phyloP scores from a whole-genome alignment of 2,113 vertebrate genomes.

The Poeciliopsis prolifica region DNA sequence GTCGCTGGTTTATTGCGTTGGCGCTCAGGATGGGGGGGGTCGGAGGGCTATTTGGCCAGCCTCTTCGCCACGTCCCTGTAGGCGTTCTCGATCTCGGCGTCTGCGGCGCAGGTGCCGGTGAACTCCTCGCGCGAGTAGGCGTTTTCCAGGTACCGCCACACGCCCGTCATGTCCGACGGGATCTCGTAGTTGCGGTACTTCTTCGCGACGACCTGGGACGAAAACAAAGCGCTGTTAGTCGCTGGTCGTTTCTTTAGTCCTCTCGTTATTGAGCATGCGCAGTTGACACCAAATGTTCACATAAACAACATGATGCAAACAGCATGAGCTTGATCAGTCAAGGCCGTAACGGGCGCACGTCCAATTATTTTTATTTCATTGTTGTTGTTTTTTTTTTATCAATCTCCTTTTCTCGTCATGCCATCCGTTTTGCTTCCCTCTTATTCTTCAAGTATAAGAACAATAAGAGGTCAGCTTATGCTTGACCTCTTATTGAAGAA shows the following conservation, averaged over 20 bases:
- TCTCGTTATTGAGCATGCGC: background rate
- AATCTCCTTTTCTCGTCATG: too few relatives aligned
- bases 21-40: background rate
- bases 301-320: background rate
- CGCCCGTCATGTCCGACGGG: slow-evolving; percentile 86
- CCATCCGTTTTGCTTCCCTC: too few relatives aligned
- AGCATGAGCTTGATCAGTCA: too few relatives aligned
- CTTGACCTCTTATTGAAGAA: too few relatives aligned
- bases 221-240: slow-evolving; percentile 3
- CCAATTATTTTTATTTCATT: too few relatives aligned
- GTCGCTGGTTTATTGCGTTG: slow-evolving; percentile 20
- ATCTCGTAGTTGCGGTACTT: slow-evolving; percentile 96
- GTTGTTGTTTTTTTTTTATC: too few relatives aligned
- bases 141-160: slow-evolving; percentile 93
- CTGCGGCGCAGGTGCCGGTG: slow-evolving; percentile 94
- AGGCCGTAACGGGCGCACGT: too few relatives aligned
- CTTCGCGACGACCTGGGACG: slow-evolving; percentile 89
- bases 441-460: too few relatives aligned
- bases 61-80: slow-evolving; percentile 92
- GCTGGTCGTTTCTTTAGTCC: background rate
- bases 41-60: slow-evolving; percentile 81
- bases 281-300: background rate
- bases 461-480: too few relatives aligned
- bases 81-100: slow-evolving; percentile 91
- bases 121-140: slow-evolving; percentile 91